These are phyloP conservation scores for Sarcophaga rosellei DNA, from an alignment of 2,888 invertebrate genomes.

Conservation along the genomic window DNA sequence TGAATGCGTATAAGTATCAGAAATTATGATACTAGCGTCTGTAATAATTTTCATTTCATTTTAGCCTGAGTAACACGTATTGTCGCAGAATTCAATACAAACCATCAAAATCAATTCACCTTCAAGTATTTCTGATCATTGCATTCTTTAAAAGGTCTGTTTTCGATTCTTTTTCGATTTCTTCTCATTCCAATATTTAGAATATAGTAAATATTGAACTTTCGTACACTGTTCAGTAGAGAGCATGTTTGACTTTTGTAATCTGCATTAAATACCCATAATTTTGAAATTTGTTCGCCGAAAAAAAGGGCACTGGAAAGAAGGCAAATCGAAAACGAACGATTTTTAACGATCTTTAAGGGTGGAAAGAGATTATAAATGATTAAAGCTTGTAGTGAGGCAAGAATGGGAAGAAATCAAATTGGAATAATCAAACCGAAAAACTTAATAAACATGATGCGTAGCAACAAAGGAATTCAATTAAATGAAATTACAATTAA, in stretches of 20 bases:
- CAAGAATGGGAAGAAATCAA: slow-evolving; percentile 5
- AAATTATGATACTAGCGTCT: no score
- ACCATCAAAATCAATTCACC: no score
- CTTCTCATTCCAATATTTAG: background rate
- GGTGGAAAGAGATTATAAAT: slow-evolving; percentile 28
- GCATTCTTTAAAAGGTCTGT: background rate
- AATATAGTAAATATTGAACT: slow-evolving; percentile 12
- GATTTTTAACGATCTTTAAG: background rate
- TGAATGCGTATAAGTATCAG: no score
- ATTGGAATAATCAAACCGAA: background rate
- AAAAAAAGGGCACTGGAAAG: background rate
- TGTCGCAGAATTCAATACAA: no score
- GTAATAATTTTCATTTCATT: no score
- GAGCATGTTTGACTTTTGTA: slow-evolving; percentile 21
- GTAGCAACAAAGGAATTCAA: slow-evolving; percentile 62
- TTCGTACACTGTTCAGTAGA: background rate
- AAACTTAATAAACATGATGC: slow-evolving; percentile 62
- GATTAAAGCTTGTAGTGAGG: slow-evolving; percentile 13
- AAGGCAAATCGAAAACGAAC: background rate
- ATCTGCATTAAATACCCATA: slow-evolving; percentile 62
- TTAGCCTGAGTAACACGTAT: no score
- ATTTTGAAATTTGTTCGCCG: slow-evolving; percentile 43
- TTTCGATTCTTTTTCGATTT: background rate
- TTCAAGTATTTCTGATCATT: background rate
- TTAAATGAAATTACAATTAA: slow-evolving; percentile 67